Evolutionary conservation across 2,888 invertebrate genomes (phyloP).

Genomic region (Sclerodermus sp.): DNA sequence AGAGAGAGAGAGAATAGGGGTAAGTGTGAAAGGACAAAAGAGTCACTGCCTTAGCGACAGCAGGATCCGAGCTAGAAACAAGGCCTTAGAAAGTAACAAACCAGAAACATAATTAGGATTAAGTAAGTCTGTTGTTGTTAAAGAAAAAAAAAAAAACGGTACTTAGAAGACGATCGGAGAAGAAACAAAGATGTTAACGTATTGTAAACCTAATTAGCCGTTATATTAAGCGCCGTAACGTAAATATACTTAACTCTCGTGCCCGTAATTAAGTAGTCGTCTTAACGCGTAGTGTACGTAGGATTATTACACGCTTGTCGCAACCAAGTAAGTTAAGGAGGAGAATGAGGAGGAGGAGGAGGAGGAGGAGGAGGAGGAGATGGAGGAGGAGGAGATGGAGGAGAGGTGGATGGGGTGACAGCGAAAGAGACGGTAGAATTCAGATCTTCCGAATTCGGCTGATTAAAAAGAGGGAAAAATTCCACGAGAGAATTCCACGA

Average conservation of each 20-base stretch:
- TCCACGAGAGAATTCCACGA: no score
- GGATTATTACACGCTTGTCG: slow-evolving; percentile 32
- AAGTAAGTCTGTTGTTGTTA: slow-evolving; percentile 47
- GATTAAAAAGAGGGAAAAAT: no score
- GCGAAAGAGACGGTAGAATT: no score
- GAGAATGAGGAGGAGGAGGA: neutral
- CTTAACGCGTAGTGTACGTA: slow-evolving; percentile 27
- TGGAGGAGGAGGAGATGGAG: no score
- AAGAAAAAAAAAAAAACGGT: slow-evolving; percentile 18
- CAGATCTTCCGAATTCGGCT: no score
- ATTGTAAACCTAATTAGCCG: slow-evolving; percentile 33
- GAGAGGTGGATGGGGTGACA: no score
- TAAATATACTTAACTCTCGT: slow-evolving; percentile 28
- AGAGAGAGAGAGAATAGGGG: slow-evolving; percentile 9
- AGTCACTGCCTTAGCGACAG: slow-evolving; percentile 46
- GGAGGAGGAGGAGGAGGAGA: no score
- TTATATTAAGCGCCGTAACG: slow-evolving; percentile 30
- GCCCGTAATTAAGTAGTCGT: slow-evolving; percentile 32
- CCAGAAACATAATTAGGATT: slow-evolving; percentile 48
- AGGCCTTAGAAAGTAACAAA: slow-evolving; percentile 50
- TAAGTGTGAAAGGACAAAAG: slow-evolving; percentile 16
- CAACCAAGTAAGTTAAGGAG: slow-evolving; percentile 6
- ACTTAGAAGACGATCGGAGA: slow-evolving; percentile 8
- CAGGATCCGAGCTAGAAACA: slow-evolving; percentile 35
- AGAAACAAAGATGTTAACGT: slow-evolving; percentile 26